Conservation (phyloP, 1,140 invertebrate species). For the Panagrolaimus sp. region DNA sequence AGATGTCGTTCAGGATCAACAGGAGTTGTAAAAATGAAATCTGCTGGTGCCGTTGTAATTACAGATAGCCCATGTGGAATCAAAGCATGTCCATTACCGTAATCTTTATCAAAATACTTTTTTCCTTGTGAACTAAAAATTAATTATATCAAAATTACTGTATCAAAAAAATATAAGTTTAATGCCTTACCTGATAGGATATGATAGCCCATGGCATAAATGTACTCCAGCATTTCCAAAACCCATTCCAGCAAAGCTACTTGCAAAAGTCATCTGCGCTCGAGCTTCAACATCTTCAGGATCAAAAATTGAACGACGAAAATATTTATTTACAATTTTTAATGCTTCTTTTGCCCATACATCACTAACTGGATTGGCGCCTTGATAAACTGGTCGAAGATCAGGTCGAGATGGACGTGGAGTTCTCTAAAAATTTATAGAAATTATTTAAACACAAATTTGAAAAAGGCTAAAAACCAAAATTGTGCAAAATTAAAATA, state of each 20-base stretch:
- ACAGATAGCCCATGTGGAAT: slow-evolving; percentile 83
- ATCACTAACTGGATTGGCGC: slow-evolving; percentile 83
- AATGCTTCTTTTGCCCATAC: slow-evolving; percentile 80
- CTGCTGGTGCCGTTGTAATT: slow-evolving; percentile 78
- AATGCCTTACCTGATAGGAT: slow-evolving; percentile 70
- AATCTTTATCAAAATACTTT: slow-evolving; percentile 48
- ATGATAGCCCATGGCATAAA: slow-evolving; percentile 77
- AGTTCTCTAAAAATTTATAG: slow-evolving; percentile 65
- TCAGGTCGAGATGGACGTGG: slow-evolving; percentile 75
- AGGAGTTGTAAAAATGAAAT: slow-evolving; percentile 75
- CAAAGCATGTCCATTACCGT: slow-evolving; percentile 67
- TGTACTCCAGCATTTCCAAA: slow-evolving; percentile 86
- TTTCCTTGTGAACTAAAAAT: slow-evolving; percentile 53
- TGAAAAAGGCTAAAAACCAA: no score
- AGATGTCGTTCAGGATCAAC: slow-evolving; percentile 80
- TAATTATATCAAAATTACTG: slow-evolving; percentile 21
- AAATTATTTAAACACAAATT: no score
- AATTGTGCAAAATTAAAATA: no score
- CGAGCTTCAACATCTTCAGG: slow-evolving; percentile 75
- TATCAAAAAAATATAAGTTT: slow-evolving; percentile 61
- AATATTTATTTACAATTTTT: slow-evolving; percentile 49
- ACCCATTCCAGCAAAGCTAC: slow-evolving; percentile 82
- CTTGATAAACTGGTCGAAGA: slow-evolving; percentile 77
- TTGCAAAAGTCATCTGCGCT: slow-evolving; percentile 78
- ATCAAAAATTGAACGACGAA: slow-evolving; percentile 71